phyloP scores from a whole-genome alignment of 2,113 vertebrate genomes.

The Mesitornis unicolor region DNA sequence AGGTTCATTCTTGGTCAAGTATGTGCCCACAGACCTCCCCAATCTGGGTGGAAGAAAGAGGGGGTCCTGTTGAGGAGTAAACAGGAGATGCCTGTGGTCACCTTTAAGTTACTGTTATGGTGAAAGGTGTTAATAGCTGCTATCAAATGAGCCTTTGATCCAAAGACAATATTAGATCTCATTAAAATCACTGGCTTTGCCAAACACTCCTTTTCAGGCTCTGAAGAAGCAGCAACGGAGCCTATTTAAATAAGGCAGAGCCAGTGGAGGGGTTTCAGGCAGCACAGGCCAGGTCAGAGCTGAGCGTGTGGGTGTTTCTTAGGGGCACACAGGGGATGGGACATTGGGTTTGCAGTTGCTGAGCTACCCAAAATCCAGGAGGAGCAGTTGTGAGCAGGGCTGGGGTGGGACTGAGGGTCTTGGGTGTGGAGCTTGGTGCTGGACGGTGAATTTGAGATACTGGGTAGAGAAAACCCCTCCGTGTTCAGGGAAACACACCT shows the following conservation, averaged over 20 bases:
- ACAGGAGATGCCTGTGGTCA: constrained; percentile 49
- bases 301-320: constrained; percentile 6
- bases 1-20: constrained; percentile 51
- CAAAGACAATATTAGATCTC: constrained; percentile 41
- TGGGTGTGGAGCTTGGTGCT: not conserved
- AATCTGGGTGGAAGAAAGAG: constrained; percentile 5
- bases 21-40: not conserved
- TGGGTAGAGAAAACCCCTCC: not conserved
- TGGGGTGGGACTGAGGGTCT: not conserved
- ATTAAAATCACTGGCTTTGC: constrained; percentile 35
- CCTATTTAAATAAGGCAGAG: not conserved
- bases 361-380: not conserved
- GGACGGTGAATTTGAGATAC: not conserved
- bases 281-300: not conserved
- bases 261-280: constrained; percentile 20
- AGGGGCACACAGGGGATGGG: not conserved
- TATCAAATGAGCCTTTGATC: constrained; percentile 52
- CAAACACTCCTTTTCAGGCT: constrained; percentile 11
- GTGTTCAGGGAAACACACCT: not conserved
- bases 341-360: not conserved
- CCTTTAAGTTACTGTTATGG: constrained; percentile 54
- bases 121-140: constrained; percentile 47
- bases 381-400: not conserved
- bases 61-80: constrained; percentile 23
- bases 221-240: not conserved